Conservation (phyloP, 2,888 invertebrate species). For the Brachyopa scutellaris region DNA sequence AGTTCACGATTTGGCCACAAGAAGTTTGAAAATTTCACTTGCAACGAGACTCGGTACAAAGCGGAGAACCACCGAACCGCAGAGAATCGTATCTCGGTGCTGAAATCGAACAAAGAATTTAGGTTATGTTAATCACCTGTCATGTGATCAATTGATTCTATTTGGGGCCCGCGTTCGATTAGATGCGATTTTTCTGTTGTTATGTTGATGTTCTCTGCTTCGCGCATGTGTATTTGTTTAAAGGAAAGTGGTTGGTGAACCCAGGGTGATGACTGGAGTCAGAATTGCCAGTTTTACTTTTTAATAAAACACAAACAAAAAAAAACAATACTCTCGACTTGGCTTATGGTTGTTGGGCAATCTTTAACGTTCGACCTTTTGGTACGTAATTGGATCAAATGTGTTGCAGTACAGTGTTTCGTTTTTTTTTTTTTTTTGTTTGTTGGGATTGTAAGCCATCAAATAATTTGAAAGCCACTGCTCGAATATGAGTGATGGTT, state of each 20-base stretch:
- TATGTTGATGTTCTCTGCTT: too few relatives aligned
- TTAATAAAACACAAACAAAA: background rate
- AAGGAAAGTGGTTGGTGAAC: background rate
- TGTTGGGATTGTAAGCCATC: background rate
- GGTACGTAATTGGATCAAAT: constrained; percentile 18
- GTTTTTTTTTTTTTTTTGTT: background rate
- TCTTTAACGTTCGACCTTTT: constrained; percentile 1
- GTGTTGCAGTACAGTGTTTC: background rate
- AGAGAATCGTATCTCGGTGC: constrained; percentile 20
- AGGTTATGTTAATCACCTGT: constrained; percentile 61
- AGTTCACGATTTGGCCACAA: constrained; percentile 12
- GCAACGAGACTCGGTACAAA: background rate
- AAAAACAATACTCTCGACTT: background rate
- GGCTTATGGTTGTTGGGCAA: constrained; percentile 4
- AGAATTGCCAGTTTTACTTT: constrained; percentile 5
- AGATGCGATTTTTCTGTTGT: constrained; percentile 39
- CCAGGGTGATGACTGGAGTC: constrained; percentile 4
- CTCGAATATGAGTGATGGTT: background rate
- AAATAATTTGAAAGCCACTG: constrained; percentile 14
- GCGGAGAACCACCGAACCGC: background rate
- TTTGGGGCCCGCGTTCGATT: constrained; percentile 6
- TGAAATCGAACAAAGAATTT: constrained; percentile 52
- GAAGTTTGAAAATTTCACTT: constrained; percentile 37
- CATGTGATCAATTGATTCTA: constrained; percentile 56
- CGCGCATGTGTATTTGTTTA: too few relatives aligned